phyloP scores from a whole-genome alignment of 2,113 vertebrate species.

The Henicopernis longicauda region DNA sequence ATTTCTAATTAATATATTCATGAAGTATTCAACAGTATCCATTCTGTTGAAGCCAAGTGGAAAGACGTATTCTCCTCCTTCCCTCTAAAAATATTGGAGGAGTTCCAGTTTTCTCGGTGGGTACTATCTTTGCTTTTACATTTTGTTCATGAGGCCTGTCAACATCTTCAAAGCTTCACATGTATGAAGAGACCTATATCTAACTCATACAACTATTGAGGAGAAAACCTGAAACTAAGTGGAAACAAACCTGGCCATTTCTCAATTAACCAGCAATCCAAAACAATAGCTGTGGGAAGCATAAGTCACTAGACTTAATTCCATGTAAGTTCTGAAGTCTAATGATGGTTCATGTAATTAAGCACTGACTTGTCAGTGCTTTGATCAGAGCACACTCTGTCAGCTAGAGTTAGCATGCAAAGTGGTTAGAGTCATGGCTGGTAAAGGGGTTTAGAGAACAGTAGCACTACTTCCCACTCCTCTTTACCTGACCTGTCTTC shows the following conservation, averaged over 20 bases:
- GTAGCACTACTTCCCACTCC: not conserved
- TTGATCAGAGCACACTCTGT: constrained; percentile 7
- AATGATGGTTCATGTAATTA: not conserved
- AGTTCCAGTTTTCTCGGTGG: not conserved
- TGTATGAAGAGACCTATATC: not conserved
- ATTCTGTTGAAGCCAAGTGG: constrained; percentile 11
- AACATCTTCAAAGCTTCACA: not conserved
- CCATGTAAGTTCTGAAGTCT: not conserved
- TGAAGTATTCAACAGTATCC: not conserved
- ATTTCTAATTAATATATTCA: not conserved
- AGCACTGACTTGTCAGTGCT: not conserved
- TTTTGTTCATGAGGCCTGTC: constrained; percentile 4
- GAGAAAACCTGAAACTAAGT: constrained; percentile 29
- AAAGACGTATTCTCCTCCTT: constrained; percentile 16
- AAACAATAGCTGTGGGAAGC: not conserved
- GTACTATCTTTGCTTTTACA: not conserved
- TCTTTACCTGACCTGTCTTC: not conserved
- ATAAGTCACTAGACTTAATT: constrained; percentile 1
- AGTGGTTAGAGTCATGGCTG: not conserved
- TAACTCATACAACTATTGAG: not conserved
- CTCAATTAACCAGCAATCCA: not conserved
- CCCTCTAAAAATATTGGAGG: not conserved
- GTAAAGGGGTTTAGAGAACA: not conserved
- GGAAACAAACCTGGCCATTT: constrained; percentile 32
- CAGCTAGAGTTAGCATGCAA: not conserved